A percentile compares a stretch with the other conserved stretches of the same genome.
Conservation (phyloP, 2,113 vertebrate species). For the Chaetodon trifascialis region DNA sequence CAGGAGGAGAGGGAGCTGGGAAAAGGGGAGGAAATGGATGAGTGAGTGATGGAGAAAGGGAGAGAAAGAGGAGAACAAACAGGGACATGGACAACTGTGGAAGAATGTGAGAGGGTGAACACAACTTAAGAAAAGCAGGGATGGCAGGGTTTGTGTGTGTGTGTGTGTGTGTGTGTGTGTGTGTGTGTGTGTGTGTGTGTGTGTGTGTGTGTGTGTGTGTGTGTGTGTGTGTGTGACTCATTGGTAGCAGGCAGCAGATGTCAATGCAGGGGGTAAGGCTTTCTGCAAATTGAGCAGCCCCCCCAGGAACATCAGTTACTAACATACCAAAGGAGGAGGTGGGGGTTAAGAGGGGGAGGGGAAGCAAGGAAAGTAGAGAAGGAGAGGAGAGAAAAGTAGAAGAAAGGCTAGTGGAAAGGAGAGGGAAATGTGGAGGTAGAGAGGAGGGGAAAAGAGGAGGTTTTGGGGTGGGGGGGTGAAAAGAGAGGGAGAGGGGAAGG, state of each 20-base stretch:
- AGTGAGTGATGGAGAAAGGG: constrained; percentile 13
- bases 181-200: constrained; percentile 30
- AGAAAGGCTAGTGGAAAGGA: constrained; percentile 5
- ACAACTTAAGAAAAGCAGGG: constrained; percentile 26
- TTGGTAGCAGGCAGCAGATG: constrained; percentile 77
- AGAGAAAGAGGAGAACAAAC: constrained; percentile 32
- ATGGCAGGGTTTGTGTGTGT: constrained; percentile 36
- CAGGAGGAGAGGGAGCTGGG: not conserved
- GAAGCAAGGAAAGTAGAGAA: constrained; percentile 1
- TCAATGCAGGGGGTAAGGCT: constrained; percentile 76
- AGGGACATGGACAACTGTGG: not conserved
- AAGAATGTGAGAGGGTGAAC: constrained; percentile 47
- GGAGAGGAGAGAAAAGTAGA: constrained; percentile 1
- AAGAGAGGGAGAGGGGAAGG: not conserved
- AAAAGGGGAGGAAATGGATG: constrained; percentile 12
- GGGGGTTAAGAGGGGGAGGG: constrained; percentile 7
- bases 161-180: constrained; percentile 44
- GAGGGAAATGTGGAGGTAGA: not conserved
- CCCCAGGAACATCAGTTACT: constrained; percentile 71
- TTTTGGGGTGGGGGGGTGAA: not conserved
- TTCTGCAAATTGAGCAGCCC: constrained; percentile 68
- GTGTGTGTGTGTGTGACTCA: constrained; percentile 52
- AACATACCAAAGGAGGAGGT: constrained; percentile 49
- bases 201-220: constrained; percentile 50
- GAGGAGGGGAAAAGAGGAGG: not conserved